phyloP scores from a whole-genome alignment of 1,140 invertebrate genomes.

The Trichonephila clavata region DNA sequence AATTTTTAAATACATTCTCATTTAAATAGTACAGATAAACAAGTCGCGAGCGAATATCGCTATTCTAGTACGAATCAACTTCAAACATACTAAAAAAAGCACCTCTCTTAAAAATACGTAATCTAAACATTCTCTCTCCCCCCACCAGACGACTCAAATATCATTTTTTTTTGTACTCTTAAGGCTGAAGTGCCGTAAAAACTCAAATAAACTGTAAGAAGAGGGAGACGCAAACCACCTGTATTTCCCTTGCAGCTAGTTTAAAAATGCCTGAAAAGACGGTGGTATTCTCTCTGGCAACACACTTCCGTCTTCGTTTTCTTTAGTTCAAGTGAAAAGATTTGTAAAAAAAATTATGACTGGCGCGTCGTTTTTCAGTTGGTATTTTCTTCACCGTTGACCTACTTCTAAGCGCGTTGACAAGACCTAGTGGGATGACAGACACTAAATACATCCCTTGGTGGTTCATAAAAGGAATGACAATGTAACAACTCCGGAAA shows the following conservation, averaged over 20 bases:
- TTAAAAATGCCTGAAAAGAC: background rate
- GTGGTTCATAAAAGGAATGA: background rate
- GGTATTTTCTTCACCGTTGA: background rate
- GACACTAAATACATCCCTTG: background rate
- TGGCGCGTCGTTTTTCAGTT: background rate
- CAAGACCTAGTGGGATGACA: background rate
- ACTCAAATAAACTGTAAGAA: background rate
- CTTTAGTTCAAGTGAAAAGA: background rate
- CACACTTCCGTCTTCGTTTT: slow-evolving; percentile 4
- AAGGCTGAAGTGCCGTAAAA: background rate
- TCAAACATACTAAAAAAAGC: background rate
- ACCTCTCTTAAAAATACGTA: background rate
- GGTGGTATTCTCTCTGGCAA: background rate
- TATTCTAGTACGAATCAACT: background rate
- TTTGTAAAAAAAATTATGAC: background rate
- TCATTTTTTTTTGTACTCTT: no score
- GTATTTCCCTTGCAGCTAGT: background rate
- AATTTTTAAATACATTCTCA: no score
- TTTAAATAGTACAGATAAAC: no score
- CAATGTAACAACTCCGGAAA: background rate
- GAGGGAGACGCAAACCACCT: background rate
- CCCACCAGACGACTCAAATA: background rate
- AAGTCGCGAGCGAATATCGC: no score
- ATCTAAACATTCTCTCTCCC: background rate
- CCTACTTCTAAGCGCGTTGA: background rate